Percentiles rank a stretch among this genome's conserved stretches.
Evolutionary conservation across 2,113 vertebrate species (phyloP).

Genomic region (Esox niger): DNA sequence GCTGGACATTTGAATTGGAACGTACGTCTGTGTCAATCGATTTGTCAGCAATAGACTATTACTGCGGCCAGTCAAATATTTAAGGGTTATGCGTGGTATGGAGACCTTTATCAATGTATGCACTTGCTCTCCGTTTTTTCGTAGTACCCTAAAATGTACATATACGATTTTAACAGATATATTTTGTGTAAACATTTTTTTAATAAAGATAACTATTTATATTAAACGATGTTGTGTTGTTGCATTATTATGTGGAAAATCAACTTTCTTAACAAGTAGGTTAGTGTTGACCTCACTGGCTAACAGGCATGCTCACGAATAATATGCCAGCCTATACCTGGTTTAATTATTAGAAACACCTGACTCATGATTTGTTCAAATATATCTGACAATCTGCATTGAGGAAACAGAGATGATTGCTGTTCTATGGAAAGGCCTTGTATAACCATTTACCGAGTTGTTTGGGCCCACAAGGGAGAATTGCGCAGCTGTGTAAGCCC

Average conservation of each 20-base stretch:
- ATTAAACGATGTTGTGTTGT: slow-evolving; percentile 51
- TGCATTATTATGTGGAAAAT: not conserved
- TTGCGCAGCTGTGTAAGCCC: slow-evolving; percentile 65
- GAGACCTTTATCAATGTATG: slow-evolving; percentile 76
- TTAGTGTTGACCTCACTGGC: too few relatives aligned
- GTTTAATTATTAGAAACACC: not conserved
- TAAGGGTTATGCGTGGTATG: slow-evolving; percentile 63
- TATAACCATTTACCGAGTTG: slow-evolving; percentile 62
- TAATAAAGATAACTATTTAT: slow-evolving; percentile 93
- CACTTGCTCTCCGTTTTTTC: slow-evolving; percentile 80
- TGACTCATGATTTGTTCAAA: not conserved
- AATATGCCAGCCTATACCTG: not conserved
- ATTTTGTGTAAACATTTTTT: slow-evolving; percentile 91
- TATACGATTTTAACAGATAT: slow-evolving; percentile 84
- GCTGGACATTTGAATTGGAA: slow-evolving; percentile 23
- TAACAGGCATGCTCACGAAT: not conserved
- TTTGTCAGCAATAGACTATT: slow-evolving; percentile 57
- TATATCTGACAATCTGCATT: slow-evolving; percentile 24
- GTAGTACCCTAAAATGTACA: slow-evolving; percentile 75
- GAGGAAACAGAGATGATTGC: slow-evolving; percentile 49
- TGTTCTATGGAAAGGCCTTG: slow-evolving; percentile 45
- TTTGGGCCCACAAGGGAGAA: slow-evolving; percentile 54
- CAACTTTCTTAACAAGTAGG: too few relatives aligned
- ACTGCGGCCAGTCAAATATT: slow-evolving; percentile 69
- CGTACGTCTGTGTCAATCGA: slow-evolving; percentile 23